Percentiles rank a stretch among this genome's conserved stretches.
phyloP scores from a whole-genome alignment of 2,797 vertebrate genomes.

The Hypotaenidia okinawae region DNA sequence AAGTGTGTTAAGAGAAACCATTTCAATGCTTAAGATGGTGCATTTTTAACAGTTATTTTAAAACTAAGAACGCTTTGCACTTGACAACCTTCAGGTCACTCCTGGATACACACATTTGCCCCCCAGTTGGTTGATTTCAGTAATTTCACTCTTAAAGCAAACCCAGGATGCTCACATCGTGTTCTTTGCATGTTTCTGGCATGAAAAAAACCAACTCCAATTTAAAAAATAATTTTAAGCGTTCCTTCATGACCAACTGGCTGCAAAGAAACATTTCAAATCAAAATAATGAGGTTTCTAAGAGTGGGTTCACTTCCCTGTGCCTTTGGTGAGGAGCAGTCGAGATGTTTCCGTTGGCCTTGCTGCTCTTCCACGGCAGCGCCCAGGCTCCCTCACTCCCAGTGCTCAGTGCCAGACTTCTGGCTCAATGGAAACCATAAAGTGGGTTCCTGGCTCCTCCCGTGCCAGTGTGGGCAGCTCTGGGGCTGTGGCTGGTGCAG shows the following conservation, averaged over 20 bases:
- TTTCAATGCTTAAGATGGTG: slow-evolving; percentile 37
- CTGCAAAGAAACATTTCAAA: slow-evolving; percentile 61
- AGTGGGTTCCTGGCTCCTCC: neutral
- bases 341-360: neutral
- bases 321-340: slow-evolving; percentile 22
- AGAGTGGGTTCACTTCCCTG: neutral
- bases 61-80: slow-evolving; percentile 38
- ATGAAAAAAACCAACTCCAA: neutral
- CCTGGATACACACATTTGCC: slow-evolving; percentile 48
- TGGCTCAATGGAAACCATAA: rapidly evolving
- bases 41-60: slow-evolving; percentile 1
- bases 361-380: neutral
- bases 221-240: neutral
- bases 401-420: neutral
- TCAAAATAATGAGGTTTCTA: slow-evolving; percentile 72
- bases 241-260: slow-evolving; percentile 50
- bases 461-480: rapidly evolving
- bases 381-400: neutral
- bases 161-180: slow-evolving; percentile 22
- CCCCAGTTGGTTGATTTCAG: slow-evolving; percentile 54
- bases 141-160: slow-evolving; percentile 54
- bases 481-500: neutral
- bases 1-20: slow-evolving; percentile 6
- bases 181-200: neutral
- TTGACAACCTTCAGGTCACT: slow-evolving; percentile 46